A percentile compares a stretch with the other conserved stretches of the same genome.
phyloP scores from a whole-genome alignment of 2,797 vertebrate genomes.

The Gila robusta region DNA sequence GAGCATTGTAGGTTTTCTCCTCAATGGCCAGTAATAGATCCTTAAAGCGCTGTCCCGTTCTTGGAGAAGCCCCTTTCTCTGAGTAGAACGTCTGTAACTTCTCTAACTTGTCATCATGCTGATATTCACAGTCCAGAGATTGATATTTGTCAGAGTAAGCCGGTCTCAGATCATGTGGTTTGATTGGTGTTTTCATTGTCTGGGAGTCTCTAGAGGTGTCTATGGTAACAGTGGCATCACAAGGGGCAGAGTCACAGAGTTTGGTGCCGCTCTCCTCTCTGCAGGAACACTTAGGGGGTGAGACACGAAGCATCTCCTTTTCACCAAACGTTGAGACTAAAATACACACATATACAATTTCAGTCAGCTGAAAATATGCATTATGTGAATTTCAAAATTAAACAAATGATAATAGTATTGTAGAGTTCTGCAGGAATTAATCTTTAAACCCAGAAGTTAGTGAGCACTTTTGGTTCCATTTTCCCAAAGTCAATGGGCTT shows the following conservation, averaged over 20 bases:
- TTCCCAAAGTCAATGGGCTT: background rate
- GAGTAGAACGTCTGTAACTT: slow-evolving; percentile 72
- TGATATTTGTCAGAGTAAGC: slow-evolving; percentile 64
- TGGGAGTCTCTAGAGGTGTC: slow-evolving; percentile 70
- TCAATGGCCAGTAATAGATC: slow-evolving; percentile 68
- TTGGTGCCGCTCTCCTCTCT: slow-evolving; percentile 64
- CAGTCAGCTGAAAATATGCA: background rate
- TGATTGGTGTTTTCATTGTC: slow-evolving; percentile 54
- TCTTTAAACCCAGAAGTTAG: background rate
- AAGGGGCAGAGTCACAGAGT: slow-evolving; percentile 74
- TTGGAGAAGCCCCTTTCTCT: slow-evolving; percentile 73
- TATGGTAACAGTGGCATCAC: slow-evolving; percentile 70
- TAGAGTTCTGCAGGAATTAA: background rate
- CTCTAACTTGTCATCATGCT: slow-evolving; percentile 71
- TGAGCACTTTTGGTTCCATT: background rate
- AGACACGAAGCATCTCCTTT: slow-evolving; percentile 72
- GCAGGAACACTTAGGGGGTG: slow-evolving; percentile 75
- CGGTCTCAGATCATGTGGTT: slow-evolving; percentile 69
- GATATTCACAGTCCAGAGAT: slow-evolving; percentile 62
- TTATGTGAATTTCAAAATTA: background rate
- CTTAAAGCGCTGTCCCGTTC: slow-evolving; percentile 68
- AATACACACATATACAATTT: slow-evolving; percentile 60
- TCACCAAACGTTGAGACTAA: slow-evolving; percentile 82
- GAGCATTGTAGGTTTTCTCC: slow-evolving; percentile 66
- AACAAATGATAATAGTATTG: background rate